Conservation (phyloP, 2,797 vertebrate species). For the Syngnathus rostellatus region DNA sequence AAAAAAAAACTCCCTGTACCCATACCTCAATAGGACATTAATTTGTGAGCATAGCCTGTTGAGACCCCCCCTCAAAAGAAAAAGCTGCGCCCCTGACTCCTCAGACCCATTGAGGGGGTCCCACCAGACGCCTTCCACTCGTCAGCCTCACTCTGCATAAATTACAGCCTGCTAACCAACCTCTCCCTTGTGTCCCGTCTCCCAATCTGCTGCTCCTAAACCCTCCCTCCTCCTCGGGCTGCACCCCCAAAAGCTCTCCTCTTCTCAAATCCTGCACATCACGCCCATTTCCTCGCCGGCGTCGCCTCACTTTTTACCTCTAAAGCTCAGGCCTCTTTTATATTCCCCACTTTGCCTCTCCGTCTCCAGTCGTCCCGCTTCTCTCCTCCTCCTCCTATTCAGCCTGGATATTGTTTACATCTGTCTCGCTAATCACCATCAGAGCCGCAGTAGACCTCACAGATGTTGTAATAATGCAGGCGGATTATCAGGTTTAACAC, state of each 20-base stretch:
- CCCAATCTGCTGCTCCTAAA: slow-evolving; percentile 48
- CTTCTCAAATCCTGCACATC: slow-evolving; percentile 13
- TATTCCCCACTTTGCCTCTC: slow-evolving; percentile 29
- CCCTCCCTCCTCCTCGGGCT: slow-evolving; percentile 36
- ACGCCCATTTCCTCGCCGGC: slow-evolving; percentile 17
- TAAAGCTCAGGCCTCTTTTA: slow-evolving; percentile 34
- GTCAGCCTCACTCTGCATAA: slow-evolving; percentile 63
- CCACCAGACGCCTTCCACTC: slow-evolving; percentile 57
- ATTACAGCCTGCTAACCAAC: slow-evolving; percentile 48
- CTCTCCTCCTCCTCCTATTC: slow-evolving; percentile 23
- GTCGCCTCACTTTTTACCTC: slow-evolving; percentile 8
- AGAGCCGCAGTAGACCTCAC: slow-evolving; percentile 62
- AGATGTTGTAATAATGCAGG: slow-evolving; percentile 66
- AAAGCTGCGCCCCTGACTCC: slow-evolving; percentile 39
- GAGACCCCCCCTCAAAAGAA: slow-evolving; percentile 28
- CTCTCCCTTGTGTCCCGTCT: slow-evolving; percentile 54
- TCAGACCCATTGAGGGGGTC: slow-evolving; percentile 56
- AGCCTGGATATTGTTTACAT: slow-evolving; percentile 61
- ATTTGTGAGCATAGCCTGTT: slow-evolving; percentile 53
- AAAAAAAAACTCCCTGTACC: slow-evolving; percentile 31
- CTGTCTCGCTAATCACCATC: slow-evolving; percentile 57
- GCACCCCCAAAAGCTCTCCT: slow-evolving; percentile 10
- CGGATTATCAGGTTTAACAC: slow-evolving; percentile 64
- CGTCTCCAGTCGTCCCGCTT: slow-evolving; percentile 4
- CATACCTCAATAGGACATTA: slow-evolving; percentile 70